Evolutionary conservation across 1,140 invertebrate species (phyloP), one percentile per base, ranked within the genome.

Genomic region (Pollicipes pollicipes): DNA sequence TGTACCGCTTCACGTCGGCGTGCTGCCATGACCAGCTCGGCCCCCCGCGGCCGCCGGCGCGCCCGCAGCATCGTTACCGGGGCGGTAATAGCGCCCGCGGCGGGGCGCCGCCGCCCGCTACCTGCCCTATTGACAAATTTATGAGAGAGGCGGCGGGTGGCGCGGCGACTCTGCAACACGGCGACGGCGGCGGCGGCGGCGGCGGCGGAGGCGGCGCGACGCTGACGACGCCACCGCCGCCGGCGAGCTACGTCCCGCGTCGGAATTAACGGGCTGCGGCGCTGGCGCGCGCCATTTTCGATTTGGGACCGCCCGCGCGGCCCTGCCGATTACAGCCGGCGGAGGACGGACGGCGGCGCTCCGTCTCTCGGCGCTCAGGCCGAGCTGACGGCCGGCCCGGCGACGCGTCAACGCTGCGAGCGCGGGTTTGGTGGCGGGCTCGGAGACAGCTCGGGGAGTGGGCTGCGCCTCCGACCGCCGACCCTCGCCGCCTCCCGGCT

Each of bases 41-140:
- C 45, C 45, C 45, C 45, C 45, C 45, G 45, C 24, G 13, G 45
- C 13, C 45, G 21, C 13, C 45, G 45, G 24, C 45, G 45, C 45
- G 45, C 13, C 45, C n/a, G n/a, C 45, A 17, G 45, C 45, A 21
- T 58, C 45, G 45, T 58, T 58, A 58, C 45, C 45, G 45, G 45
- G 13, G 45, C 45, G 24, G 45, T 58, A 58, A 58, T 58, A 58
- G 45, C 45, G 45, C 45, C 13, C 45, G 45, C 45, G 10, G 21
- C 45, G 45, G 45, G 45, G 45, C 45, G 45, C 45, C 17, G 45
- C 45, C 45, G 45, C 45, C n/a, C 45, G 45, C 45, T 58, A 58
- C 45, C 45, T 58, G 45, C 45, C 45, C 45, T 58, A 58, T 58
- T 58, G 45, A 58, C 45, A 58, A 58, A 58, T 58, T 58, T 58